phyloP scores from a whole-genome alignment of 2,797 vertebrate genomes.

The Monodelphis domestica region DNA sequence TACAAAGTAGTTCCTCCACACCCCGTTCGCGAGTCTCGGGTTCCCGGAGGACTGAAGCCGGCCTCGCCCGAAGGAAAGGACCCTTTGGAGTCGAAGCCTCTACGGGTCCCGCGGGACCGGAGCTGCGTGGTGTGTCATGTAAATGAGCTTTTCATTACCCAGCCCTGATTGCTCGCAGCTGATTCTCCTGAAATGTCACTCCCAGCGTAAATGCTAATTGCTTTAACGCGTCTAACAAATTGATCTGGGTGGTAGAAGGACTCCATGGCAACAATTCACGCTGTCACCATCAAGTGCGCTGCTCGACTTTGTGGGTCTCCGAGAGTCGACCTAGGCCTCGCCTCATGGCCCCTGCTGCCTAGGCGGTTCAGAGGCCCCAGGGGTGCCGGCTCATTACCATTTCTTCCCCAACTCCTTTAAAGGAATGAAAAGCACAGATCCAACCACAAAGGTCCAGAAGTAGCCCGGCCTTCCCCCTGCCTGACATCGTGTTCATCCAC shows the following conservation, averaged over 20 bases:
- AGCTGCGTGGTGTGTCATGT: slow-evolving; percentile 49
- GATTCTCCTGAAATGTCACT: slow-evolving; percentile 66
- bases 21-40: no score
- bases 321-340: neutral
- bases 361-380: neutral
- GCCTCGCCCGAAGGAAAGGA: no score
- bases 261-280: slow-evolving; percentile 30
- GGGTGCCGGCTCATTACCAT: neutral
- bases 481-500: neutral
- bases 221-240: slow-evolving; percentile 59
- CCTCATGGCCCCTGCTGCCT: neutral
- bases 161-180: slow-evolving; percentile 38
- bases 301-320: slow-evolving; percentile 36
- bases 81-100: neutral
- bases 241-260: slow-evolving; percentile 57
- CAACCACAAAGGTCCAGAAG: neutral
- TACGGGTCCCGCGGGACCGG: neutral
- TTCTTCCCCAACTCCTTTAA: neutral
- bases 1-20: neutral
- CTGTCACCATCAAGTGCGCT: slow-evolving; percentile 28
- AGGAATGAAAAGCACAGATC: neutral
- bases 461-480: neutral
- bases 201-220: slow-evolving; percentile 66
- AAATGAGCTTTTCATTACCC: slow-evolving; percentile 60
- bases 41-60: neutral